Base-by-base conservation (phyloP, 1,140 invertebrate genomes). In the Eufriesea mexicana region DNA sequence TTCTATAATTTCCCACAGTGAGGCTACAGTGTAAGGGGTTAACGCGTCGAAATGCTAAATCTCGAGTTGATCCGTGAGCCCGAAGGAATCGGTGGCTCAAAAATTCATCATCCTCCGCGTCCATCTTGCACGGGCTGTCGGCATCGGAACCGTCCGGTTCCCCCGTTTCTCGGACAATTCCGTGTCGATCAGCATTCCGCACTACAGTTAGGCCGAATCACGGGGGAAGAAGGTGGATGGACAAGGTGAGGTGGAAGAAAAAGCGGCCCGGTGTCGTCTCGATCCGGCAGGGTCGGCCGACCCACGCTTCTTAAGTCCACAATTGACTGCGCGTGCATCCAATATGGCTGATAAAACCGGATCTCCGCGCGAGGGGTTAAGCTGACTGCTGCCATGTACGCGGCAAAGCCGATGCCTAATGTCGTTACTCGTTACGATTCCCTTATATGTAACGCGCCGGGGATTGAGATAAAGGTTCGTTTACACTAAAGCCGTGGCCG, bases 401-500 rank as follows among this genome's bases (percentile, higher is more conserved):
- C 59, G 76, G 78, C 61, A 67, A 67, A 47, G 28, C 59, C 75
- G 82, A 89, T 89, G 88, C 85, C 87, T 89, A 89, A 86, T 89
- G 85, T 89, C 79, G 86, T 89, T 90, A 88, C 89, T 90, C 89
- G 89, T 89, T 90, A 90, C 89, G 86, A 84, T 90, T 90, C 83
- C 89, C 89, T 89, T 90, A 90, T 90, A 89, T 82, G 88, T 89
- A 84, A 87, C 82, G 68, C 62, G 67, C 14, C 16, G 59, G 49
- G 74, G 75, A 84, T 87, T 83, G 64, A 84, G 86, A 87, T 88
- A 87, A 88, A 88, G 82, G 77, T 88, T 87, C 86, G 82, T 88
- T 88, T 84, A 84, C 85, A 79, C 82, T 79, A 54, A 20, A 35
- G 51, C 49, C 64, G 75, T 72, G 67, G 61, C n/a, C 70, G 28